These are phyloP conservation scores for Hyperoplus lanceolatus DNA, from an alignment of 2,797 vertebrate species.

Conservation along the genomic window DNA sequence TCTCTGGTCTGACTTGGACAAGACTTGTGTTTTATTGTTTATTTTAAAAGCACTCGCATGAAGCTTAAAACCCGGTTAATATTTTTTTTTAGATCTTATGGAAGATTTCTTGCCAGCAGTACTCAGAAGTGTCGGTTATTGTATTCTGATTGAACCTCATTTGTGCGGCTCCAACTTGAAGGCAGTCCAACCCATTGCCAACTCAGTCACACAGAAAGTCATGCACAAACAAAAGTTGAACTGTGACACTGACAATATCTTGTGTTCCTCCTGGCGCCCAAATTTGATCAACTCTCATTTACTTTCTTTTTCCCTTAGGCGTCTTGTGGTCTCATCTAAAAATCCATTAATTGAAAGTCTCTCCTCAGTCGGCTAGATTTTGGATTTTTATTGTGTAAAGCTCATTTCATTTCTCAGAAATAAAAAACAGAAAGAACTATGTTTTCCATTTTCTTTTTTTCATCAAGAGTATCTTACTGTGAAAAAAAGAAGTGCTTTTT, in stretches of 20 bases:
- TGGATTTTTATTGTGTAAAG: neutral
- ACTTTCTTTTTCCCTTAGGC: conserved; percentile 15
- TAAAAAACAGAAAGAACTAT: too few species aligned
- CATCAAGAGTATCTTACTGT: neutral
- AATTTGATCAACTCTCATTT: conserved; percentile 7
- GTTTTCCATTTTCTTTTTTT: neutral
- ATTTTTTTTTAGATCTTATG: conserved; percentile 8
- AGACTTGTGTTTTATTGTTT: neutral
- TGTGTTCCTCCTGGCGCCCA: conserved; percentile 12
- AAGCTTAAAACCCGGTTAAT: conserved; percentile 30
- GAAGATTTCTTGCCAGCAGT: conserved; percentile 33
- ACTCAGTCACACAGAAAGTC: neutral
- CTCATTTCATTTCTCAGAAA: neutral
- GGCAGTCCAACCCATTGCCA: conserved; percentile 15
- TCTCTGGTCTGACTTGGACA: conserved; percentile 20
- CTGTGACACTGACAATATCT: neutral
- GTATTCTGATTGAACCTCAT: conserved; percentile 37
- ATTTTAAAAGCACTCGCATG: neutral
- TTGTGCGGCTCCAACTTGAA: conserved; percentile 30
- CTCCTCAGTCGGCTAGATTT: conserved; percentile 6
- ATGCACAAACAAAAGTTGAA: conserved; percentile 5
- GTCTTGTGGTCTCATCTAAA: conserved; percentile 22
- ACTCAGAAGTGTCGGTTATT: conserved; percentile 6
- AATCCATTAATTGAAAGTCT: conserved; percentile 12
- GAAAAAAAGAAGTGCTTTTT: neutral